Conservation (phyloP, 1,140 invertebrate genomes). For the Drosophila ananassae region DNA sequence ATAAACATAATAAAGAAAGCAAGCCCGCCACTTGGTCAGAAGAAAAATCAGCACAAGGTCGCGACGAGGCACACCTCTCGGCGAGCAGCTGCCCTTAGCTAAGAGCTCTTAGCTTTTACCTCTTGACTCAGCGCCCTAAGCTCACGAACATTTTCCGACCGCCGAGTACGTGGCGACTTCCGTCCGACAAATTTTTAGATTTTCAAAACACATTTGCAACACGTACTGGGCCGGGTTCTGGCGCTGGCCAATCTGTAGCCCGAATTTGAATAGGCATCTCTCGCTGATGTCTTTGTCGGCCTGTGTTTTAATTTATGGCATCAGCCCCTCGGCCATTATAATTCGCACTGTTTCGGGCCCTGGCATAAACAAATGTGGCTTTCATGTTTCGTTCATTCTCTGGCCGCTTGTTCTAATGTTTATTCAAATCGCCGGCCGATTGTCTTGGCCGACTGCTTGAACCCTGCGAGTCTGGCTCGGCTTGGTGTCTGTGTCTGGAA, state of each 20-base stretch:
- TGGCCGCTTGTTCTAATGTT: conserved; percentile 36
- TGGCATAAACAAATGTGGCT: conserved; percentile 33
- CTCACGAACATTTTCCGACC: conserved; percentile 20
- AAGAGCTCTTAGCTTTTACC: neutral
- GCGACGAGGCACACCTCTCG: conserved; percentile 22
- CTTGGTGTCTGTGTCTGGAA: conserved; percentile 10
- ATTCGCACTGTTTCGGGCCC: conserved; percentile 29
- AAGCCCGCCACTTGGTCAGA: conserved; percentile 9
- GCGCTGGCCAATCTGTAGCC: neutral
- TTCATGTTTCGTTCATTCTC: conserved; percentile 35
- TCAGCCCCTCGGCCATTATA: conserved; percentile 25
- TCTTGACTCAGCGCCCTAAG: conserved; percentile 13
- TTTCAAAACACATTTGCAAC: conserved; percentile 46
- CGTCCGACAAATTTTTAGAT: conserved; percentile 40
- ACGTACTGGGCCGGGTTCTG: conserved; percentile 31
- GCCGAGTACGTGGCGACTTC: conserved; percentile 35
- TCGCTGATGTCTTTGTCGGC: conserved; percentile 33
- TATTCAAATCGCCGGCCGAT: conserved; percentile 46
- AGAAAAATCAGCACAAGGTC: conserved; percentile 42
- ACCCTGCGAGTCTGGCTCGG: conserved; percentile 20
- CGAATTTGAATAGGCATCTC: conserved; percentile 24
- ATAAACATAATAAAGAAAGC: conserved; percentile 31
- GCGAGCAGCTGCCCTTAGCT: conserved; percentile 35
- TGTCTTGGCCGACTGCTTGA: conserved; percentile 33
- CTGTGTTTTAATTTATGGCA: conserved; percentile 32